Evolutionary conservation across 2,888 invertebrate genomes (phyloP), one percentile per base, ranked within the genome.

Genomic region (Axea sp.): DNA sequence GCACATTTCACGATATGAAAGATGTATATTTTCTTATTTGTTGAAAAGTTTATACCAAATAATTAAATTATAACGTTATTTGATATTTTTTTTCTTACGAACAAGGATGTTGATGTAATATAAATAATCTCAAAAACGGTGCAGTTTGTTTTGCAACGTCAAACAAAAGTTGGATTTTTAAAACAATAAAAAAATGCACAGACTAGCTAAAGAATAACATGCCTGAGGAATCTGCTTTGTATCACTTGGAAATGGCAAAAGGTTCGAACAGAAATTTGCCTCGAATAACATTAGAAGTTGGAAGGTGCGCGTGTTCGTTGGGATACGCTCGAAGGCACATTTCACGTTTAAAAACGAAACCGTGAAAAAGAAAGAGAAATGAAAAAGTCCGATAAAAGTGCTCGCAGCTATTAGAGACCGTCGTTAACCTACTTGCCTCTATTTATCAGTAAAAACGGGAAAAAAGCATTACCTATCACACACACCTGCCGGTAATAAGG

Each of bases 341-440:
- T 51, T 41, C 41, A 8, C 17, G 64, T 43, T 64, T 45, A 43
- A 53, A 65, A 53, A 53, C 19, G 43, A 37, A 28, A 45, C 26
- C 11, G 37, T 28, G 31, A 30, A 43, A 35, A 65, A 30, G 17
- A 4, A 55, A 37, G 37, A 45, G 45, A 30, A 65, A 55, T 47
- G 47, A 30, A 55, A 53, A 65, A 65, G 65, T 55, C 45, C 35
- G 55, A 65, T 65, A 65, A 65, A 65, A 65, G 26, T 64, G 64
- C 51, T 64, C 12, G 0, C 39, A 17, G 51, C 64, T 43, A 64
- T 51, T 64, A 64, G 24, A 64, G 14, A 39, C 51, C 43, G 53
- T 37, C 65, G 65, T 65, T 65, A 65, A 65, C 65, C 55, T 65
- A 65, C 65, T 65, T 65, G 65, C 65, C 17, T 47, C 47, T 55